Conservation (phyloP, 2,888 invertebrate species). For the Gari tellinella region DNA sequence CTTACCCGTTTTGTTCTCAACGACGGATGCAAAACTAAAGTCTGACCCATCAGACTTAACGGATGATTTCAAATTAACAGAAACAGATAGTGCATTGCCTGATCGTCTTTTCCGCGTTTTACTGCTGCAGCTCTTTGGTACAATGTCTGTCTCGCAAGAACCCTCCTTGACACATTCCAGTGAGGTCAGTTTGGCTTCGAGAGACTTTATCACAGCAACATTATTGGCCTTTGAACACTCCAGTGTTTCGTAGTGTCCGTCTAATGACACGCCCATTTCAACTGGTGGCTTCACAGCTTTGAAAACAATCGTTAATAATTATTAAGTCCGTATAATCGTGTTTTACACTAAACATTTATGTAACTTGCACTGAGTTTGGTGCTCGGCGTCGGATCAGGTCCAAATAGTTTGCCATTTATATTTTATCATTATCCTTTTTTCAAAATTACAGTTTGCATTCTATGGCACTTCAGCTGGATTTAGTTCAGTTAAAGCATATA, state of each 20-base stretch:
- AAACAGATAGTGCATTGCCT: neutral
- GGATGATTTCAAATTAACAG: neutral
- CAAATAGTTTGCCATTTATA: too few species aligned
- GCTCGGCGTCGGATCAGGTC: too few species aligned
- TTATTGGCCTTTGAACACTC: neutral
- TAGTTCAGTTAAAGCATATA: too few species aligned
- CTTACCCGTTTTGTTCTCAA: neutral
- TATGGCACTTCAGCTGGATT: too few species aligned
- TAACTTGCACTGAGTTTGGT: too few species aligned
- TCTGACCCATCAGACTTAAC: neutral
- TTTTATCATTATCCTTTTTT: too few species aligned
- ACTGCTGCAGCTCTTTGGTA: neutral
- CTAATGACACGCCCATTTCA: neutral
- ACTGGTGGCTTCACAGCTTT: constrained; percentile 15
- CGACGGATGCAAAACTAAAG: neutral
- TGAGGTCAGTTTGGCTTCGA: neutral
- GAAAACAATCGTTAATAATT: too few species aligned
- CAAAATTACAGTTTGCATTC: too few species aligned
- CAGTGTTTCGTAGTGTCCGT: constrained; percentile 7
- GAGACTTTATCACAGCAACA: neutral
- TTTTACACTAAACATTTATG: too few species aligned
- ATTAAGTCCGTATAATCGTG: too few species aligned
- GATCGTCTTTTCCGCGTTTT: neutral
- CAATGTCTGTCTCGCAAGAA: neutral
- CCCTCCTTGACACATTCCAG: constrained; percentile 5